Percentiles rank a stretch among this genome's conserved stretches.
phyloP scores from a whole-genome alignment of 2,113 vertebrate species.

The Meleagris gallopavo region DNA sequence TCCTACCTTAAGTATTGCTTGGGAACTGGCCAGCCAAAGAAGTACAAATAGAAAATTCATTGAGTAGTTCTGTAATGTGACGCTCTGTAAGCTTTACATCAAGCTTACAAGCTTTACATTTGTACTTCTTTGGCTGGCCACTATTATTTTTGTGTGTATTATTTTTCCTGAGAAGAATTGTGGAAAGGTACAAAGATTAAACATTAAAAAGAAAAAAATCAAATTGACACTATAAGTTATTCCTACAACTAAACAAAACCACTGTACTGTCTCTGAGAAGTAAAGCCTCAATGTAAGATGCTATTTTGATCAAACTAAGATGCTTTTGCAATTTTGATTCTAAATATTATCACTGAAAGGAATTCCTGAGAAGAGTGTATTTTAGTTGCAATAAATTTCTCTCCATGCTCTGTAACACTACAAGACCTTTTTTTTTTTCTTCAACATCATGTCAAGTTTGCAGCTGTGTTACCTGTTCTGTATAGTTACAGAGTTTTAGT shows the following conservation, averaged over 20 bases:
- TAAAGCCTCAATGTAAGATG: not conserved
- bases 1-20: not conserved
- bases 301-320: not conserved
- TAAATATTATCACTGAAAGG: not conserved
- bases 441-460: not conserved
- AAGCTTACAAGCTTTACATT: too few relatives aligned
- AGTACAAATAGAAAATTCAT: not conserved
- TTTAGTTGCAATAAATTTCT: not conserved
- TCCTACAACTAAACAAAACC: not conserved
- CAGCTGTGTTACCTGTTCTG: not conserved
- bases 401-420: rapidly evolving
- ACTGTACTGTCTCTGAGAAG: not conserved
- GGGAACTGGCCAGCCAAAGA: not conserved
- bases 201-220: not conserved
- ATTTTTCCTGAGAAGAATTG: not conserved
- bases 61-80: not conserved
- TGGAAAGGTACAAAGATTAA: not conserved
- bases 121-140: too few relatives aligned
- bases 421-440: not conserved
- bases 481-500: not conserved
- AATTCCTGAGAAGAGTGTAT: not conserved
- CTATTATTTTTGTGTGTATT: not conserved
- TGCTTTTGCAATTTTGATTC: not conserved
- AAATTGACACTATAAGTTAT: not conserved
- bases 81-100: not conserved